Evolutionary conservation across 2,797 vertebrate species (phyloP), one percentile per base, ranked within the genome.

Genomic region (Myripristis jacobus): DNA sequence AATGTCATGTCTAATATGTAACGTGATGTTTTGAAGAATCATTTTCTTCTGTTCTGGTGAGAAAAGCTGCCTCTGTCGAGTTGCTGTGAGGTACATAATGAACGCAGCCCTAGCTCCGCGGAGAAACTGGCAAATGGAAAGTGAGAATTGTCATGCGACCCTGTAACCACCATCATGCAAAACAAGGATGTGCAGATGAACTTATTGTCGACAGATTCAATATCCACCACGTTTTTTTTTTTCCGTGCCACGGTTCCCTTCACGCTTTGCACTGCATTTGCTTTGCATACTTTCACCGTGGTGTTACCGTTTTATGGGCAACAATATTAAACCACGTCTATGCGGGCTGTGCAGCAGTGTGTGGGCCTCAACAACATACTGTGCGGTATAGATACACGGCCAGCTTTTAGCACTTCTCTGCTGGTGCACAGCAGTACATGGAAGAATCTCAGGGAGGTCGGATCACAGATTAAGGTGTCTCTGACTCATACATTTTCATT

Each of bases 391-490:
- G 24, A 71, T 70, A 54, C 56, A 41, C 34, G n/a, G 24, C 41
- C 54, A 31, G 74, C 63, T 34, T 63, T 73, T 60, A 61, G 73
- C 70, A 56, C 68, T n/a, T 12, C 4, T 21, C 73, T 66, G 47
- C 68, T 73, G 66, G 55, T 44, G 43, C 29, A 60, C 50, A 70
- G 70, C 18, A 54, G 65, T 13, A 22, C 53, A n/a, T 44, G 43
- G 71, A 78, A 75, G 53, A 50, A 71, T 76, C 70, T 34, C 11
- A 15, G 13, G 3, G 66, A 83, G 67, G 73, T 70, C 84, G 78
- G 70, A 69, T 80, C 79, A 87, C 81, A 80, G 83, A 85, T 90
- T 77, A 88, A 83, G 22, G 66, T 78, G 48, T 85, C 74, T 79
- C 63, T 43, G 75, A 81, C 75, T 78, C 71, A 25, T 70, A 21